Conservation (phyloP, 2,113 vertebrate species). For the Asarcornis scutulata region DNA sequence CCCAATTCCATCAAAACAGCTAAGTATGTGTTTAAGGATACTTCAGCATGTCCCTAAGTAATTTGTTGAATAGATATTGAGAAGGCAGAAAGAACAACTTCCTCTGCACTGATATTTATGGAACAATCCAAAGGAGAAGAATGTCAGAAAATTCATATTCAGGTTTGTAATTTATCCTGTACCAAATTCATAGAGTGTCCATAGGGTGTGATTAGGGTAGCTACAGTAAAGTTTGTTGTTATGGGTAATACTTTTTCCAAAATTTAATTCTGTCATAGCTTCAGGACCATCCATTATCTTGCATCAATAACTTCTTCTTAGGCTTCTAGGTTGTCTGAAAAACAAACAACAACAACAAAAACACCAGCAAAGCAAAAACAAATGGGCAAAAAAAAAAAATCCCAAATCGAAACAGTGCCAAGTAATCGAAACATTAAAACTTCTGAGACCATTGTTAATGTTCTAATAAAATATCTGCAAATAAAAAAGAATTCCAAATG, state of each 20-base stretch:
- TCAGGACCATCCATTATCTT: not conserved
- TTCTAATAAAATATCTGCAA: constrained; percentile 14
- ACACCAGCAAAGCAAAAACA: not conserved
- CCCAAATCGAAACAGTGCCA: not conserved
- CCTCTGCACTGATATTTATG: not conserved
- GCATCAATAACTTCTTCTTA: not conserved
- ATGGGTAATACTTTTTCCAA: not conserved
- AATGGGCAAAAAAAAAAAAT: not conserved
- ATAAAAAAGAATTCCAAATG: constrained; percentile 17
- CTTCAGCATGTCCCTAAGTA: not conserved
- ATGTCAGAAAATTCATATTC: not conserved
- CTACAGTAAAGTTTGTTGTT: not conserved
- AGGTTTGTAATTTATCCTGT: not conserved
- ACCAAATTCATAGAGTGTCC: not conserved
- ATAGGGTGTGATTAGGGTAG: not conserved
- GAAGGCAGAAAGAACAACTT: not conserved
- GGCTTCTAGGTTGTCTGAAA: not conserved
- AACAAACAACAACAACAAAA: not conserved
- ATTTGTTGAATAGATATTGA: not conserved
- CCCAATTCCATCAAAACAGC: not conserved
- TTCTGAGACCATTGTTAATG: not conserved
- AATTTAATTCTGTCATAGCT: not conserved
- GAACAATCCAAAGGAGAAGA: not conserved
- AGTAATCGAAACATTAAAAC: not conserved
- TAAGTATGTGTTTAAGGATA: not conserved